Conservation (phyloP, 1,140 invertebrate genomes). For the Neelides sp. region DNA sequence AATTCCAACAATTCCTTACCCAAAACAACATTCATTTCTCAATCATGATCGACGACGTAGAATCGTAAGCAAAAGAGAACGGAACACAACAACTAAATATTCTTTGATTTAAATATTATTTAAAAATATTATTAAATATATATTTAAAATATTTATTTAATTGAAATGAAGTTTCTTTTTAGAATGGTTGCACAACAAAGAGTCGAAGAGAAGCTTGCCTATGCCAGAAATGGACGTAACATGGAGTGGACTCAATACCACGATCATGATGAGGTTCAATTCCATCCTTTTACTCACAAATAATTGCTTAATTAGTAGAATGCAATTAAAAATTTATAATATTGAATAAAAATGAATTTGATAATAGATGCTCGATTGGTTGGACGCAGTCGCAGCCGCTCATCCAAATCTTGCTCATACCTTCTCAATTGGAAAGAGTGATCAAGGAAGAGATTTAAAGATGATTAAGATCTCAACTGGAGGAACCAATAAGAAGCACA, state of each 20-base stretch:
- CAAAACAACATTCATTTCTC: slow-evolving; percentile 3
- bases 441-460: slow-evolving; percentile 58
- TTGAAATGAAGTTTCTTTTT: no score
- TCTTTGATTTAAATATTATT: no score
- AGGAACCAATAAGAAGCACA: no score
- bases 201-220: neutral
- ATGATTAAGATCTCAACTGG: slow-evolving; percentile 47
- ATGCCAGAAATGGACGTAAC: neutral
- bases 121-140: no score
- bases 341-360: no score
- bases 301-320: no score
- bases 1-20: slow-evolving; percentile 1
- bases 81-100: no score
- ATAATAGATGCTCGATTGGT: slow-evolving; percentile 4
- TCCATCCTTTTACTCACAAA: no score
- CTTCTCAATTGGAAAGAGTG: slow-evolving; percentile 46
- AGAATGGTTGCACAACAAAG: slow-evolving; percentile 9
- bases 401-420: slow-evolving; percentile 11
- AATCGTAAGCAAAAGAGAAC: no score
- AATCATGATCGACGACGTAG: slow-evolving; percentile 11
- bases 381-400: slow-evolving; percentile 5
- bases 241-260: slow-evolving; percentile 22
- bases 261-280: no score
- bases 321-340: no score
- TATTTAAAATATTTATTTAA: no score